Base-by-base conservation (phyloP, 2,888 invertebrate genomes). In the Polymixis flavicincta region DNA sequence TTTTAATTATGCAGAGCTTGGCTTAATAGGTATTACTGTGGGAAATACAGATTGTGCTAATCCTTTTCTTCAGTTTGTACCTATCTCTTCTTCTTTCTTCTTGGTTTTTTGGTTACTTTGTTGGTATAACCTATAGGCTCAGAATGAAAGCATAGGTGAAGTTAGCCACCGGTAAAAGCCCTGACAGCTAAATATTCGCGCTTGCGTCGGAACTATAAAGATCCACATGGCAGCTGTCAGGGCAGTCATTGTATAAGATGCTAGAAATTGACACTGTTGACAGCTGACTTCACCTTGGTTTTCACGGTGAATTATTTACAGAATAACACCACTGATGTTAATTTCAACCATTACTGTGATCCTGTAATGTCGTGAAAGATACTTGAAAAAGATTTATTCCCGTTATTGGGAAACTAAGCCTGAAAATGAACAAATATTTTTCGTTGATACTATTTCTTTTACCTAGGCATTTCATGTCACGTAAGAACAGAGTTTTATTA, bases 401-500 rank as follows among this genome's bases (percentile, higher is more conserved):
- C 22, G 42, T 50, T 42, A 52, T 64, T 32, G 45, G 54, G 22
- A 77, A 70, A 78, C 42, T 19, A 59, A 42, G 32, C n/a, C 45
- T 42, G 45, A 48, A 32, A 76, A 71, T 60, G 19, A 28, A 42
- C 22, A n/a, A 52, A 60, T 71, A 82, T 67, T 76, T 80, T 63
- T 67, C n/a, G 11, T 54, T 17, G 9, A 7, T 25, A 64, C 37
- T 25, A 66, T 63, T 80, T 75, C 50, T 69, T 74, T 52, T 55
- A 68, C 67, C 52, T 80, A 74, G 66, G 48, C n/a, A 74, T 60
- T 65, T 65, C 50, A 61, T 55, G 78, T 60, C 64, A 57, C 28
- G 25, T 42, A 60, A 75, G 59, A 65, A 66, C 22, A 5, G 17
- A 52, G 45, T 65, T 81, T 73, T 74, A 74, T 78, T 76, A 76